Evolutionary conservation across 2,113 vertebrate species (phyloP).

Genomic region (Lipophrys pholis): DNA sequence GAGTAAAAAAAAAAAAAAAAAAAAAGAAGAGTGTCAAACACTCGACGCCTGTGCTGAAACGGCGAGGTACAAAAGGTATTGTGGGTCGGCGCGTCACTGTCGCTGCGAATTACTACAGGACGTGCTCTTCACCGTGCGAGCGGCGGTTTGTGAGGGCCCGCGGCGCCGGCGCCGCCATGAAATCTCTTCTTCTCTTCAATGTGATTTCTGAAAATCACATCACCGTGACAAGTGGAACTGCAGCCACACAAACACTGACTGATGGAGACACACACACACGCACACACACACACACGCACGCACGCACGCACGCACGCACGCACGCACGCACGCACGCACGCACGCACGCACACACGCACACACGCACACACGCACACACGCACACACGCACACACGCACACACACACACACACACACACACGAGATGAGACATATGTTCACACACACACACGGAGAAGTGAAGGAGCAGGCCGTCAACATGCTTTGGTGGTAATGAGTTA

Average conservation of each 20-base stretch:
- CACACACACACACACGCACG: not conserved
- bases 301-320: not conserved
- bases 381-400: not conserved
- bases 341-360: not conserved
- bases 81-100: slow-evolving; percentile 38
- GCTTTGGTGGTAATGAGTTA: slow-evolving; percentile 52
- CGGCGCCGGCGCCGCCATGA: slow-evolving; percentile 41
- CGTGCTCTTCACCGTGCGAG: not conserved
- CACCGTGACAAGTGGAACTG: slow-evolving; percentile 47
- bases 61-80: too few relatives aligned
- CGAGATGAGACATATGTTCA: too few relatives aligned
- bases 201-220: slow-evolving; percentile 48
- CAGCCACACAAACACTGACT: slow-evolving; percentile 14
- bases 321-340: not conserved
- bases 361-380: not conserved
- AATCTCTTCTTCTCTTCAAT: slow-evolving; percentile 55
- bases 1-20: not conserved
- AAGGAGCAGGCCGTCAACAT: not conserved
- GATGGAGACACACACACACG: slow-evolving; percentile 6
- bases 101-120: slow-evolving; percentile 36
- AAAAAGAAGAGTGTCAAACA: not conserved
- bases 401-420: not conserved
- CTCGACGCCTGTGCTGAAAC: too few relatives aligned
- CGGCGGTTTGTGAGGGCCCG: slow-evolving; percentile 7
- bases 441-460: not conserved